Base-by-base conservation (phyloP, 2,113 vertebrate genomes). In the Hippoglossus stenolepis region DNA sequence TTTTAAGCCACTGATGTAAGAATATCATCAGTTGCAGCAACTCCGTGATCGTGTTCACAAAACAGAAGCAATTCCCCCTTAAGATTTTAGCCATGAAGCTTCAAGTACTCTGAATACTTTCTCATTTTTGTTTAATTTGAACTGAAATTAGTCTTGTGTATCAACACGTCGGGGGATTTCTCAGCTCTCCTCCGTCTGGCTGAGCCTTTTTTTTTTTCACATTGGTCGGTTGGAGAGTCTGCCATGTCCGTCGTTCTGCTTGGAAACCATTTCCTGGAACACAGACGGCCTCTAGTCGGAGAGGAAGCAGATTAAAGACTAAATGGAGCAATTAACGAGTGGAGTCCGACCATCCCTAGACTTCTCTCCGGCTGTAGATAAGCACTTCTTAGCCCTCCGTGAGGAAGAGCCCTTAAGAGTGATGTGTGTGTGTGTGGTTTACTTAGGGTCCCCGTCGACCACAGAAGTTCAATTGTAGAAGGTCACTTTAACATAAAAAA, bases 251-350 rank as follows among this genome's bases (percentile, higher is more conserved):
- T 51, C 65, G 61, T 82, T 85, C 17, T 35, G 64, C 67, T 49
- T 43, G 43, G 64, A 31, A 75, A 78, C 51, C 21, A 62, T 84
- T 88, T 92, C 86, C 87, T 86, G 75, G 68, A 87, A 83, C 70
- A 56, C 18, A n/a, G 67, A 61, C 59, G 4, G 45, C 72, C 57
- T 69, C 21, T 43, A 81, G 70, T 54, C 56, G 17, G 49, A 79
- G 69, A 87, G 68, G 81, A 90, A 85, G 69, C 61, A 65, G 63
- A 79, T 83, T 69, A 83, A 77, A 75, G 76, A 74, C 75, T 82
- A 83, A 80, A 88, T 80, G 80, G 76, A 80, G 75, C 85, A 82
- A 86, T 90, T 88, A 89, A 83, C 28, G 1, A 66, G 60, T 5
- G 2, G 47, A 60, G 66, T 67, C 64, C 59, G 31, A 35, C 73